Evolutionary conservation across 35 echinoderm and acorn worm genomes (phyloP).

Genomic region (Nesometra sesokonis): DNA sequence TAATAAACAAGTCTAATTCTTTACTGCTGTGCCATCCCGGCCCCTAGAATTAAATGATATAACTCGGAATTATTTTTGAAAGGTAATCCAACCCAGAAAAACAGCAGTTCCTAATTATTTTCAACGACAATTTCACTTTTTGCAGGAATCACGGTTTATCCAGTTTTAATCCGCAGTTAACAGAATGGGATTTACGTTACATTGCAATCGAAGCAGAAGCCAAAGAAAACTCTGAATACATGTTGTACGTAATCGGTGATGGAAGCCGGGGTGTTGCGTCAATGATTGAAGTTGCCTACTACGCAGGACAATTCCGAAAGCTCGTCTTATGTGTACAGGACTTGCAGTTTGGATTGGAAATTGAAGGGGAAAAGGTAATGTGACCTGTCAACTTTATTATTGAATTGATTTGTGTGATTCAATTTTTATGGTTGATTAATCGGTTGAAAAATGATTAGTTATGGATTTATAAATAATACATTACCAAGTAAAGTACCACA

Average conservation of each 20-base stretch:
- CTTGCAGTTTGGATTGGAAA: constrained; percentile 38
- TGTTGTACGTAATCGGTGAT: constrained; percentile 74
- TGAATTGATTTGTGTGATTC: no score
- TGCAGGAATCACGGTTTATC: constrained; percentile 72
- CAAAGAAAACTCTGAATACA: constrained; percentile 74
- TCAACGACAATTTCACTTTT: neutral
- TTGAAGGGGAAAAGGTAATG: constrained; percentile 78
- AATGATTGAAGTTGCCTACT: constrained; percentile 95
- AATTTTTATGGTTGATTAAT: no score
- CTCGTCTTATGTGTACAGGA: constrained; percentile 70
- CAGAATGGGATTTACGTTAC: constrained; percentile 72
- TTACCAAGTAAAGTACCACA: no score
- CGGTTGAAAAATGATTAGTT: no score
- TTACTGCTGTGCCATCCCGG: no score
- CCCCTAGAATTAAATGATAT: no score
- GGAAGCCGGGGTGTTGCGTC: constrained; percentile 52
- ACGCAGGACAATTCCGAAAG: constrained; percentile 63
- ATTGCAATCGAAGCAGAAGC: constrained; percentile 70
- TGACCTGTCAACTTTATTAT: neutral
- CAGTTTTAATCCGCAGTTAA: constrained; percentile 57
- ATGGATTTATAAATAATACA: no score
- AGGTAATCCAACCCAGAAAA: no score
- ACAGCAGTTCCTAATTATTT: no score
- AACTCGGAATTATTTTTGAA: no score
- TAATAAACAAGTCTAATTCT: no score